Percentiles rank a stretch among this genome's conserved stretches.
These are phyloP conservation scores for Auanema freiburgensis DNA, from an alignment of 2,888 invertebrate species.

Conservation along the genomic window DNA sequence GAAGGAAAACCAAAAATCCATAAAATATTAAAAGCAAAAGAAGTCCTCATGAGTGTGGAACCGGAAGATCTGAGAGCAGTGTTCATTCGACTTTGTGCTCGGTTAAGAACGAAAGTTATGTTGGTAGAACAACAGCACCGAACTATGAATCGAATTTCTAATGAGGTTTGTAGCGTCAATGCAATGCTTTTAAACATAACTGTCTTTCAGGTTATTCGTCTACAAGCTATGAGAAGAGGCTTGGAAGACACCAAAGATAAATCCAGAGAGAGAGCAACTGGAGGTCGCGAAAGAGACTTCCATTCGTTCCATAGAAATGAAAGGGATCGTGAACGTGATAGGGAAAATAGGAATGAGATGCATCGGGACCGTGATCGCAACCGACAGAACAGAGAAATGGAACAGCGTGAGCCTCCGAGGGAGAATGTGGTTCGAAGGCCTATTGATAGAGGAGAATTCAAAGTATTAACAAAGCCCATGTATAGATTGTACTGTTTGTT, in stretches of 20 bases:
- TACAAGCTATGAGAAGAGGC: slow-evolving; percentile 40
- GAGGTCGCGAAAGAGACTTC: slow-evolving; percentile 19
- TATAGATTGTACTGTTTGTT: too few relatives aligned
- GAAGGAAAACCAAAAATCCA: slow-evolving; percentile 1
- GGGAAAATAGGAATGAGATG: too few relatives aligned
- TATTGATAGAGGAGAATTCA: too few relatives aligned
- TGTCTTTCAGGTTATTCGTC: slow-evolving; percentile 23
- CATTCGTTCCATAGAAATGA: too few relatives aligned
- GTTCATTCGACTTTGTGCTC: slow-evolving; percentile 39
- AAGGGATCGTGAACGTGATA: too few relatives aligned
- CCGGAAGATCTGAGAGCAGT: slow-evolving; percentile 53
- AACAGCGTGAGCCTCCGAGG: too few relatives aligned
- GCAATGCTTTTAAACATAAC: background rate
- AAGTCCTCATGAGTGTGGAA: slow-evolving; percentile 18
- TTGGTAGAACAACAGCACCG: slow-evolving; percentile 37
- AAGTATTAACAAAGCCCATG: too few relatives aligned
- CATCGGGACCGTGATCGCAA: too few relatives aligned
- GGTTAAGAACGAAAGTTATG: slow-evolving; percentile 28
- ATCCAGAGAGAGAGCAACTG: slow-evolving; percentile 16
- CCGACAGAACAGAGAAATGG: too few relatives aligned
- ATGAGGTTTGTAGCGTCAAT: slow-evolving; percentile 33
- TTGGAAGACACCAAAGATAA: slow-evolving; percentile 37
- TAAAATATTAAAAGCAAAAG: too few relatives aligned
- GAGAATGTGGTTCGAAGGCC: too few relatives aligned
- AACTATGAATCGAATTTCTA: slow-evolving; percentile 37